Conservation (phyloP, 2,113 vertebrate genomes). For the Petrocephalus zakoni region DNA sequence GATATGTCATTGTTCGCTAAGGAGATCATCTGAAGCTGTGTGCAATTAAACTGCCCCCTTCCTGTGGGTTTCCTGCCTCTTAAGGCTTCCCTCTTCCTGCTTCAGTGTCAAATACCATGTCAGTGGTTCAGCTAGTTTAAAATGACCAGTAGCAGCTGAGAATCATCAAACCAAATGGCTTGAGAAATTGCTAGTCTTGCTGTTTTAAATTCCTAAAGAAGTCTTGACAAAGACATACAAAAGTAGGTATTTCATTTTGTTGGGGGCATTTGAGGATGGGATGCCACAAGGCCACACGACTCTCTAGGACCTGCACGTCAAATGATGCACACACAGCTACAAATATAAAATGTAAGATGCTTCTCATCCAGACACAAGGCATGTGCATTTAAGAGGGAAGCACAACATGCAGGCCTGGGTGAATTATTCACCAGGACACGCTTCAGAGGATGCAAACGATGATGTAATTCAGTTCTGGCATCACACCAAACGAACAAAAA, state of each 20-base stretch:
- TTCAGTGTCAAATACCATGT: background rate
- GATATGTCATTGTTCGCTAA: background rate
- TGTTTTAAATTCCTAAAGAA: background rate
- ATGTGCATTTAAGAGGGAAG: background rate
- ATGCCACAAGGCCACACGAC: background rate
- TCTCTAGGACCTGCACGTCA: background rate
- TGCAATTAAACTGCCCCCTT: background rate
- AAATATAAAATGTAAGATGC: background rate
- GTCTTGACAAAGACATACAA: background rate
- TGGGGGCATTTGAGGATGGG: background rate
- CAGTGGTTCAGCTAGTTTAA: background rate
- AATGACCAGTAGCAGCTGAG: background rate
- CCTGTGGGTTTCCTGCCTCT: background rate
- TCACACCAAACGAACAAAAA: background rate
- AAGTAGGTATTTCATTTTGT: background rate
- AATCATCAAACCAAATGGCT: conserved; percentile 1
- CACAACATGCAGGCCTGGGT: background rate
- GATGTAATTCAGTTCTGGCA: background rate
- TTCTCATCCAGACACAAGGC: background rate
- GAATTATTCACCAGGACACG: conserved; percentile 16
- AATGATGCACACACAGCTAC: background rate
- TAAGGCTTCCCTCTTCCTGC: background rate
- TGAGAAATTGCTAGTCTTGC: background rate
- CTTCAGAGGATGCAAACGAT: conserved; percentile 16
- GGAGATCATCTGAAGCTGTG: background rate